A percentile compares a stretch with the other conserved stretches of the same genome.
phyloP scores from a whole-genome alignment of 2,888 invertebrate genomes.

The Marronus borbonicus region DNA sequence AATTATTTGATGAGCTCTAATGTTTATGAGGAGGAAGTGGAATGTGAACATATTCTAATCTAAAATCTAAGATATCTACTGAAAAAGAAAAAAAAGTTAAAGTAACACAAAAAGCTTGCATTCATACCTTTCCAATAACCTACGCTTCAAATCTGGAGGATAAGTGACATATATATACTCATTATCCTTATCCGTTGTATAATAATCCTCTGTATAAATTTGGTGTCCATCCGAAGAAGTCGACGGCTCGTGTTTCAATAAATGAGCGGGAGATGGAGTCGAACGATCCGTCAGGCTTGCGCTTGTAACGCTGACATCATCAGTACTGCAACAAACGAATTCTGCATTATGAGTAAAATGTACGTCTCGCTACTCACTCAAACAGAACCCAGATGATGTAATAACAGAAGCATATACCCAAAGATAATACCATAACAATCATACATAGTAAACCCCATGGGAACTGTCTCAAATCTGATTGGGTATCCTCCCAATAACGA shows the following conservation, averaged over 20 bases:
- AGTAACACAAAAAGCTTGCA: conserved; percentile 36
- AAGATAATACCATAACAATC: conserved; percentile 84
- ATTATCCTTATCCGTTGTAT: conserved; percentile 74
- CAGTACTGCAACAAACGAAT: conserved; percentile 72
- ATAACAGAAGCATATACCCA: conserved; percentile 91
- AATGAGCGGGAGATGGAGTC: conserved; percentile 78
- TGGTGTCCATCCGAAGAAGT: conserved; percentile 65
- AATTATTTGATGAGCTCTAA: not conserved
- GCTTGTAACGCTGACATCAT: conserved; percentile 80
- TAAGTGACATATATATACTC: conserved; percentile 91
- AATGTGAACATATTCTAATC: not conserved
- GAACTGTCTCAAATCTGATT: conserved; percentile 82
- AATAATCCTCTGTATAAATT: conserved; percentile 55
- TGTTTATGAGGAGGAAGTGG: not conserved
- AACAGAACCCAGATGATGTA: conserved; percentile 94
- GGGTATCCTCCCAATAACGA: conserved; percentile 91
- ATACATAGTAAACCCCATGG: conserved; percentile 87
- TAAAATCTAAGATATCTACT: not conserved
- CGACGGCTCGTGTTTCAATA: conserved; percentile 69
- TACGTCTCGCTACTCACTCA: conserved; percentile 79
- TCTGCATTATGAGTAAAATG: not conserved
- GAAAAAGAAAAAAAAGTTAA: conserved; percentile 8
- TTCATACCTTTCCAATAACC: conserved; percentile 84
- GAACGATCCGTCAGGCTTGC: conserved; percentile 79
- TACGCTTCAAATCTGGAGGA: conserved; percentile 88